Percentiles rank a stretch among this genome's conserved stretches.
phyloP scores from a whole-genome alignment of 2,113 vertebrate species.

The Ictidomys tridecemlineatus region DNA sequence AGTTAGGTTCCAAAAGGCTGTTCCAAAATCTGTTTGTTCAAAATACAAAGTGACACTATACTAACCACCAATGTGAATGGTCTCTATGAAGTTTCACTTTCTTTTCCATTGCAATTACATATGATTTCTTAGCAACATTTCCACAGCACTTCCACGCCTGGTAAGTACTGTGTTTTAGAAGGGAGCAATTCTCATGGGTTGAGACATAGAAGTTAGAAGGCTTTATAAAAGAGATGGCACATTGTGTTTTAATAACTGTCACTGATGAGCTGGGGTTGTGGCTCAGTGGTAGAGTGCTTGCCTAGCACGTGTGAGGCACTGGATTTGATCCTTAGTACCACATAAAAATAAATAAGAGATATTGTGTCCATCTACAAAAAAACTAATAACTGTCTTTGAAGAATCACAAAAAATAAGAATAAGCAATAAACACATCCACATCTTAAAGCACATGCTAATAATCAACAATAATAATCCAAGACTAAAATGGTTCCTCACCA shows the following conservation, averaged over 20 bases:
- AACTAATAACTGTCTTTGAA: not conserved
- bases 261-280: too few species aligned
- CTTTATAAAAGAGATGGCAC: constrained; percentile 10
- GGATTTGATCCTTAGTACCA: too few species aligned
- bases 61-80: not conserved
- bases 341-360: too few species aligned
- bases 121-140: not conserved
- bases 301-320: too few species aligned
- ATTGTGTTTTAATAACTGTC: not conserved
- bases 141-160: not conserved
- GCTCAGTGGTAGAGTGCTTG: too few species aligned
- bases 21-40: not conserved
- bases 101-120: not conserved
- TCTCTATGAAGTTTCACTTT: constrained; percentile 61
- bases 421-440: constrained; percentile 1
- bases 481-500: constrained; percentile 16
- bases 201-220: not conserved
- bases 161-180: not conserved
- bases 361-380: too few species aligned
- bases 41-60: not conserved
- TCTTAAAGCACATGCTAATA: not conserved
- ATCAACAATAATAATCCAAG: not conserved
- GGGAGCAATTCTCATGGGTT: not conserved
- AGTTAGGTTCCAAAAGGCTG: constrained; percentile 7
- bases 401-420: constrained; percentile 38